Evolutionary conservation across 2,888 invertebrate species (phyloP).

Genomic region (Endotricha flammealis): DNA sequence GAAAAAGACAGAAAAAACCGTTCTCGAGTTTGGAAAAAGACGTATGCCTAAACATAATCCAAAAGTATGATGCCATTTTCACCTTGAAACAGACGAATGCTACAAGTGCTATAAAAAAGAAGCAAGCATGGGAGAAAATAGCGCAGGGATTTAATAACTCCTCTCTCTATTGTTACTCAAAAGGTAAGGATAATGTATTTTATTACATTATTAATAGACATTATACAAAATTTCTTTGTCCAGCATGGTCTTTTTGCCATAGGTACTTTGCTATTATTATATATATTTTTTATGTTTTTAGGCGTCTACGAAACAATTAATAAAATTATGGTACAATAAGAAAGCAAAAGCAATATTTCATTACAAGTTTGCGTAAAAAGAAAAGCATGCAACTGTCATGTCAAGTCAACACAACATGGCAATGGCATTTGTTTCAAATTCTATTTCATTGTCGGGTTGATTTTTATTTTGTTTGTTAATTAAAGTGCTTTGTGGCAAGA

Average conservation of each 20-base stretch:
- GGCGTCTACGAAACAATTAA: not conserved
- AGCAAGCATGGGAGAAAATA: constrained; percentile 7
- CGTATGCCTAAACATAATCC: constrained; percentile 6
- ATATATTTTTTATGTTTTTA: not conserved
- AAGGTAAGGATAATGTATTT: not conserved
- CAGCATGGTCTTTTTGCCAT: not conserved
- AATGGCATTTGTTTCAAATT: too few relatives aligned
- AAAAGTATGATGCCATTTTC: constrained; percentile 7
- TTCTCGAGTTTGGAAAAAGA: constrained; percentile 9
- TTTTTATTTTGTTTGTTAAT: too few relatives aligned
- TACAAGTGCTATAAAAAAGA: constrained; percentile 8
- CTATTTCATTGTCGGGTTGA: too few relatives aligned
- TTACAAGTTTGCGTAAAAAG: too few relatives aligned
- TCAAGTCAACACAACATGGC: too few relatives aligned
- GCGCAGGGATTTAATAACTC: constrained; percentile 7
- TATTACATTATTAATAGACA: not conserved
- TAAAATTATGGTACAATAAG: constrained; percentile 3
- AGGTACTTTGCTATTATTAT: not conserved
- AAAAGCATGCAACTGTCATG: too few relatives aligned
- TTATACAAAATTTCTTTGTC: not conserved
- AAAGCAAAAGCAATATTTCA: too few relatives aligned
- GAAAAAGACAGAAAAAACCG: constrained; percentile 2
- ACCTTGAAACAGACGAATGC: constrained; percentile 7
- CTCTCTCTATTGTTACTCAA: constrained; percentile 6
- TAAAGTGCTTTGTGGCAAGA: too few relatives aligned